A percentile compares a stretch with the other conserved stretches of the same genome.
phyloP scores from a whole-genome alignment of 2,113 vertebrate species.

The Aramus guarauna region DNA sequence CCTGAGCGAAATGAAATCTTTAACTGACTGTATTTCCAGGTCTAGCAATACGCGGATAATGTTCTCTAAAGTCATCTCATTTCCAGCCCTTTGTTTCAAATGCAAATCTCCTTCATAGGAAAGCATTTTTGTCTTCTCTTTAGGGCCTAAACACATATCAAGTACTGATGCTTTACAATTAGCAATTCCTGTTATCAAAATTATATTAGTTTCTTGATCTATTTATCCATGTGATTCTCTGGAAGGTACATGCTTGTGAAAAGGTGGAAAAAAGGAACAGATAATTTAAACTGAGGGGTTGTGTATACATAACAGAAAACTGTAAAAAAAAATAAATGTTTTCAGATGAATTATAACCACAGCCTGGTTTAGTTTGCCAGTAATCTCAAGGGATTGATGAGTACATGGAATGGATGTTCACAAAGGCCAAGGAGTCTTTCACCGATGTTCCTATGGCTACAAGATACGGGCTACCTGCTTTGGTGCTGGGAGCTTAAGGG shows the following conservation, averaged over 20 bases:
- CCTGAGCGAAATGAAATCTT: background rate
- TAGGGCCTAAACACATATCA: background rate
- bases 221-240: background rate
- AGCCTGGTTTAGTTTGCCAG: background rate
- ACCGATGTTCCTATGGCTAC: background rate
- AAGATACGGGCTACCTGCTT: background rate
- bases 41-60: background rate
- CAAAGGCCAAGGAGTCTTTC: background rate
- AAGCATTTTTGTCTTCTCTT: background rate
- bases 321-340: background rate
- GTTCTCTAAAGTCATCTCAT: background rate
- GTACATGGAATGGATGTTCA: background rate
- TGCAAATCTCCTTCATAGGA: background rate
- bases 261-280: background rate
- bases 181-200: background rate
- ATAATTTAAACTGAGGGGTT: background rate
- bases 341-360: background rate
- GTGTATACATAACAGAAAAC: background rate
- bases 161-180: background rate
- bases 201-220: background rate
- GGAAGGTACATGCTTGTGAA: background rate
- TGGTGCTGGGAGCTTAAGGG: background rate
- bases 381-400: background rate
- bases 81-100: background rate
- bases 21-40: background rate